These are phyloP conservation scores for Zeugodacus cucurbitae DNA, from an alignment of 1,140 invertebrate species.

Conservation along the genomic window DNA sequence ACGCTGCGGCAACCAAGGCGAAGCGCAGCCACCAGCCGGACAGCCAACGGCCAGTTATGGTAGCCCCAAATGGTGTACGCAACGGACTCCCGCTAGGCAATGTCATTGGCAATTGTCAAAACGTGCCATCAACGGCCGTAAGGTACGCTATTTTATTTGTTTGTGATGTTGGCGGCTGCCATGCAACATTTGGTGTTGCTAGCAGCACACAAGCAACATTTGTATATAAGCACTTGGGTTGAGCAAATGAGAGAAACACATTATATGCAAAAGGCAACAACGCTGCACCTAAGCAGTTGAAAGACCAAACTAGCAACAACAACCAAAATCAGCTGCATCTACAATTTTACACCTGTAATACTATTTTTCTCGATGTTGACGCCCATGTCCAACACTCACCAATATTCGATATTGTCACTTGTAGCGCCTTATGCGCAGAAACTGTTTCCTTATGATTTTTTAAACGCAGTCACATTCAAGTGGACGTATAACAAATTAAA, in stretches of 20 bases:
- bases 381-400: neutral
- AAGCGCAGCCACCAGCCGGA: neutral
- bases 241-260: neutral
- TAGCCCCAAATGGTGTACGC: neutral
- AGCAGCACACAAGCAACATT: neutral
- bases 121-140: neutral
- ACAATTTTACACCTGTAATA: neutral
- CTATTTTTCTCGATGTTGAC: neutral
- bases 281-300: neutral
- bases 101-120: slow-evolving; percentile 21
- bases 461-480: slow-evolving; percentile 10
- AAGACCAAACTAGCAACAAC: neutral
- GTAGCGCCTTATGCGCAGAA: neutral
- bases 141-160: neutral
- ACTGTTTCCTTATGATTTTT: slow-evolving; percentile 29
- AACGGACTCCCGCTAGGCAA: neutral
- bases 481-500: slow-evolving; percentile 25
- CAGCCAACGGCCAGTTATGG: neutral
- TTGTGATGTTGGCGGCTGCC: neutral
- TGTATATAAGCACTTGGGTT: neutral
- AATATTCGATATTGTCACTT: neutral
- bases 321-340: neutral
- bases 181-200: neutral
- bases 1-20: neutral
- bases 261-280: neutral